These are phyloP conservation scores for Micropterix aruncella DNA, from an alignment of 2,888 invertebrate species.

Conservation along the genomic window DNA sequence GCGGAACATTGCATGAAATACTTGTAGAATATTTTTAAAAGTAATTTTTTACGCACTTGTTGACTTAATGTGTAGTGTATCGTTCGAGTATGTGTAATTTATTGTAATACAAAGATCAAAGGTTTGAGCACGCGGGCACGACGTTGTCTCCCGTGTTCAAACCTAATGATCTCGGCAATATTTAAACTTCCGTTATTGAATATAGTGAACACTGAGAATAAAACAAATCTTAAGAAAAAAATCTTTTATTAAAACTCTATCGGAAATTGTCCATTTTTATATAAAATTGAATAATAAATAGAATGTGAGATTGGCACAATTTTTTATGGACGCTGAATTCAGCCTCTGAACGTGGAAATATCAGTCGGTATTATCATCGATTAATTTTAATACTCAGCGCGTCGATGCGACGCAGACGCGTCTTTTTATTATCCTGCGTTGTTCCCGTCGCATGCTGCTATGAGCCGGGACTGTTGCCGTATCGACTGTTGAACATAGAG, in stretches of 20 bases:
- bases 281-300: too few species aligned
- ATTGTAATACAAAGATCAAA: not conserved
- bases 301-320: too few species aligned
- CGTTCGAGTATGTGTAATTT: not conserved
- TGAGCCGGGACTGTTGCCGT: not conserved
- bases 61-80: not conserved
- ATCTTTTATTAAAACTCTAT: not conserved
- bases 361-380: too few species aligned
- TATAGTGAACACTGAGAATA: not conserved
- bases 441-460: too few species aligned
- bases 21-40: not conserved
- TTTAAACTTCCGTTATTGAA: not conserved
- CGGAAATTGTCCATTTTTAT: too few species aligned
- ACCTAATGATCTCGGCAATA: not conserved
- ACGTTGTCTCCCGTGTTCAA: not conserved
- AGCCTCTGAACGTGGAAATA: too few species aligned
- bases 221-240: not conserved
- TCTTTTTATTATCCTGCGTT: too few species aligned
- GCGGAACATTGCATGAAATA: not conserved
- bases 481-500: not conserved
- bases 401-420: too few species aligned
- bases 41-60: not conserved
- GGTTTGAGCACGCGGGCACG: not conserved
- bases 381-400: too few species aligned
- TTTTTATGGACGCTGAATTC: too few species aligned